phyloP scores from a whole-genome alignment of 2,888 invertebrate genomes.

The Vanessa cardui region DNA sequence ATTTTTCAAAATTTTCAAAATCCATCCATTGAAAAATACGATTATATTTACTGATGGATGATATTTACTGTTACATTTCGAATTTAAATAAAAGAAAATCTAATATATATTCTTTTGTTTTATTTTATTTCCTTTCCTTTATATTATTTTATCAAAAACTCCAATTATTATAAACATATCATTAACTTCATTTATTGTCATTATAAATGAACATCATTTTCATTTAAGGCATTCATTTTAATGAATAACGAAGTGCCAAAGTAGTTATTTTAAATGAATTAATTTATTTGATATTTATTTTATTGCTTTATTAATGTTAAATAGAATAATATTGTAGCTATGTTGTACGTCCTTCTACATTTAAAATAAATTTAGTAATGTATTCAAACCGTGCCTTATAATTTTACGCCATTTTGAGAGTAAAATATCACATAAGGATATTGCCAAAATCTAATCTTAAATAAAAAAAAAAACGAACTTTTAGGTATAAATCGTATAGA shows the following conservation, averaged over 20 bases:
- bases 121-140: slow-evolving; percentile 65
- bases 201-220: slow-evolving; percentile 41
- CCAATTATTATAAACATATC: slow-evolving; percentile 72
- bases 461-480: slow-evolving; percentile 55
- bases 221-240: slow-evolving; percentile 29
- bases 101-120: slow-evolving; percentile 56
- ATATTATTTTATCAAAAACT: slow-evolving; percentile 44
- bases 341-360: slow-evolving; percentile 74
- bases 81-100: slow-evolving; percentile 72
- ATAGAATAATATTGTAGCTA: slow-evolving; percentile 55
- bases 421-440: slow-evolving; percentile 74
- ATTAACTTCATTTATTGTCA: slow-evolving; percentile 48
- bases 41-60: slow-evolving; percentile 69
- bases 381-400: slow-evolving; percentile 81
- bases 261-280: slow-evolving; percentile 29
- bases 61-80: slow-evolving; percentile 78
- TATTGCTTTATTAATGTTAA: slow-evolving; percentile 41
- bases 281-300: slow-evolving; percentile 30
- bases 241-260: slow-evolving; percentile 44
- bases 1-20: slow-evolving; percentile 52
- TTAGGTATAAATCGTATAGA: slow-evolving; percentile 36
- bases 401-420: slow-evolving; percentile 79
- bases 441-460: slow-evolving; percentile 65
- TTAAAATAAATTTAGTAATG: slow-evolving; percentile 63
- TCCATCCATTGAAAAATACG: slow-evolving; percentile 79